Base-by-base conservation (phyloP, 2,888 invertebrate genomes). In the Molorchus minor region DNA sequence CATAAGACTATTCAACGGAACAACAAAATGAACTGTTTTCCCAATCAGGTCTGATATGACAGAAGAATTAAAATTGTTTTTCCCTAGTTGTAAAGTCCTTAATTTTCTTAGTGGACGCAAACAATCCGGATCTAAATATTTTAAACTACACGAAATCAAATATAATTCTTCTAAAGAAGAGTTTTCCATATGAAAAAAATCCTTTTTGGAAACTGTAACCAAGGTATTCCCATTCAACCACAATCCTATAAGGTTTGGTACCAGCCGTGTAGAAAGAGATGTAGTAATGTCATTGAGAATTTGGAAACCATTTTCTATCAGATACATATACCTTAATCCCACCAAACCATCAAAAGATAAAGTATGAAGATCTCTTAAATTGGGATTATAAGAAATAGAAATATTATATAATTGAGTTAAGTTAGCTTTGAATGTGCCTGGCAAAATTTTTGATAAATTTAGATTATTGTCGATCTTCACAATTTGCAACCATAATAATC, bases 381-480 rank as follows among this genome's bases (percentile, higher is more conserved):
- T 77, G 1, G 81, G 80, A 67, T 86, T 87, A 68, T 83, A 85
- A 0, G 85, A 85, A 67, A 87, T 83, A 0, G 85, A 85, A 7
- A 87, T 71, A 45, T 84, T 83, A 40, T 79, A 75, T 17, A 87
- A 71, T 13, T 79, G 80, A 0, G 75, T 79, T 65, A 87, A 75
- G 58, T 84, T 82, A 2, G 45, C 46, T 13, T 74, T 71, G 68
- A 87, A 87, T 0, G 79, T 70, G 4, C 84, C 83, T 0, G 83
- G 80, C 65, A 83, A 79, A 17, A 87, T 80, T 47, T 77, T 74
- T 10, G 67, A 78, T 10, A 87, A 75, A 47, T 82, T 78, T 62
- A 82, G 81, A 66, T 87, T 87, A 0, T 84, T 84, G 72, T 86
- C 86, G 56, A 87, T 82, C 63, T 83, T 81, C 8, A 87, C 71